Evolutionary conservation across 2,797 vertebrate species (phyloP).

Genomic region (Epinephelus malabaricus): DNA sequence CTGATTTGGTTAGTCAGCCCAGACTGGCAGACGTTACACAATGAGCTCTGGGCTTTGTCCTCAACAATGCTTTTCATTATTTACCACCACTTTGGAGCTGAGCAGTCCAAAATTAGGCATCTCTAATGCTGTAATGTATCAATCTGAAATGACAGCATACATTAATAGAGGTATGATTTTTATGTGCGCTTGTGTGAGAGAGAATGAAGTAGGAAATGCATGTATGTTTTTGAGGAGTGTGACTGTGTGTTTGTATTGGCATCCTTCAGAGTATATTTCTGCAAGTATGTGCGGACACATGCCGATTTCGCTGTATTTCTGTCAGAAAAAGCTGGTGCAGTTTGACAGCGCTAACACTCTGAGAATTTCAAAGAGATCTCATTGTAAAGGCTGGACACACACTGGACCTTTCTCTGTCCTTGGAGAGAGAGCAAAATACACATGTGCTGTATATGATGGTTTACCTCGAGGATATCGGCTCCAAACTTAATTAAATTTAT

Average conservation of each 20-base stretch:
- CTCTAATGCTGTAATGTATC: slow-evolving; percentile 53
- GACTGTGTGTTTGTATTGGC: background rate
- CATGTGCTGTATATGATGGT: background rate
- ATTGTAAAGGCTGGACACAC: slow-evolving; percentile 37
- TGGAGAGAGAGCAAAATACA: background rate
- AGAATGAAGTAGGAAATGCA: background rate
- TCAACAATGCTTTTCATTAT: slow-evolving; percentile 72
- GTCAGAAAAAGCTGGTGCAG: background rate
- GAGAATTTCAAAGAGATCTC: slow-evolving; percentile 27
- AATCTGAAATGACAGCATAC: slow-evolving; percentile 59
- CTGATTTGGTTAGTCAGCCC: slow-evolving; percentile 73
- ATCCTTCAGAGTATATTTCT: background rate
- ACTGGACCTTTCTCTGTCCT: slow-evolving; percentile 46
- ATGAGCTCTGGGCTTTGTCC: slow-evolving; percentile 59
- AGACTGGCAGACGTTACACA: slow-evolving; percentile 71
- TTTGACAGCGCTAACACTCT: slow-evolving; percentile 43
- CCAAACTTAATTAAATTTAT: slow-evolving; percentile 37
- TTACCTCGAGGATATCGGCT: slow-evolving; percentile 35
- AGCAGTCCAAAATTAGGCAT: slow-evolving; percentile 60
- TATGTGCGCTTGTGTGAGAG: slow-evolving; percentile 7
- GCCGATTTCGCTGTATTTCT: background rate
- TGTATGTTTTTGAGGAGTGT: slow-evolving; percentile 13
- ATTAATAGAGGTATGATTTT: slow-evolving; percentile 51
- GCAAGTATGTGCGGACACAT: background rate
- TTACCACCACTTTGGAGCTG: slow-evolving; percentile 59